These are phyloP conservation scores for Ameiurus melas DNA, from an alignment of 2,113 vertebrate species.

Conservation along the genomic window DNA sequence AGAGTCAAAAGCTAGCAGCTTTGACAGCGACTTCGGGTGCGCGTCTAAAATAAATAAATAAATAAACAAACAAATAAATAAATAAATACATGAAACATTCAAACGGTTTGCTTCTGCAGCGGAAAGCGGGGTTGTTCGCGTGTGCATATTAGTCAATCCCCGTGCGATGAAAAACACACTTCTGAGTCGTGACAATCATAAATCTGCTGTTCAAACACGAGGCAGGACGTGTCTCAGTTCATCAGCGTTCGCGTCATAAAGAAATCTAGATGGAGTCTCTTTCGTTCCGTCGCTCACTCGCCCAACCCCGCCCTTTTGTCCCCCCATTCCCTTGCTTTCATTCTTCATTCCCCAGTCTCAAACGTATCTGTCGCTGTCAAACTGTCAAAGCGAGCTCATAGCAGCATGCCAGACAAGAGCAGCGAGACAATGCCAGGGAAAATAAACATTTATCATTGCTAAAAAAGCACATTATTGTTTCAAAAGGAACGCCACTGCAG, in stretches of 20 bases:
- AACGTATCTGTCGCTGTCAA: slow-evolving; percentile 55
- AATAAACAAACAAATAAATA: neutral
- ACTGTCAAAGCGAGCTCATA: slow-evolving; percentile 45
- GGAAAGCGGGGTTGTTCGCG: slow-evolving; percentile 24
- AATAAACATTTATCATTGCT: slow-evolving; percentile 47
- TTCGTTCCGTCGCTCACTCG: neutral
- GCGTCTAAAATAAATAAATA: slow-evolving; percentile 30
- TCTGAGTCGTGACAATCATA: slow-evolving; percentile 53
- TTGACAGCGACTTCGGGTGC: slow-evolving; percentile 39
- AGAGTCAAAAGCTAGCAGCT: slow-evolving; percentile 14
- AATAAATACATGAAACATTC: neutral
- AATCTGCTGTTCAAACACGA: slow-evolving; percentile 46
- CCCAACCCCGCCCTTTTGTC: no score
- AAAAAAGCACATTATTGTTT: slow-evolving; percentile 8
- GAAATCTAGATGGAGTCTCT: slow-evolving; percentile 33
- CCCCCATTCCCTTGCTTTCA: neutral
- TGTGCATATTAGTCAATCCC: slow-evolving; percentile 56
- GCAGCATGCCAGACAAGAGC: slow-evolving; percentile 35
- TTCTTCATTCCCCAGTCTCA: slow-evolving; percentile 28
- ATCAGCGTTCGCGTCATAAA: slow-evolving; percentile 40
- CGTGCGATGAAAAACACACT: slow-evolving; percentile 34
- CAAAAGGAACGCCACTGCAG: neutral
- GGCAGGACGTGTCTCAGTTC: slow-evolving; percentile 37
- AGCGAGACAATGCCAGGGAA: slow-evolving; percentile 24
- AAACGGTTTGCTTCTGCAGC: slow-evolving; percentile 41